A percentile compares a stretch with the other conserved stretches of the same genome.
These are phyloP conservation scores for Panagrolaimus sp. DNA, from an alignment of 1,140 invertebrate genomes.

Conservation along the genomic window DNA sequence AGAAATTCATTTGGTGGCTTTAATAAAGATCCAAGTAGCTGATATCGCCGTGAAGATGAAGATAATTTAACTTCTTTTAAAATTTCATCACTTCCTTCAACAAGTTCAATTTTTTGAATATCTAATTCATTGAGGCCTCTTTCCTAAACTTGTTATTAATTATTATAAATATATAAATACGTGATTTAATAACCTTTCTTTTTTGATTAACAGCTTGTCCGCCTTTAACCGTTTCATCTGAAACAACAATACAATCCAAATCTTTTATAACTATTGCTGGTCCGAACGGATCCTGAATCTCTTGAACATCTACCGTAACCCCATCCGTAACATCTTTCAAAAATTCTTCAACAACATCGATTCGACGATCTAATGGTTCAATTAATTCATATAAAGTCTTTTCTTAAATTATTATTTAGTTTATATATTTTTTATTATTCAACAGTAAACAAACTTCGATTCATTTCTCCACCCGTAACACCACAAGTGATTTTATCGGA, in stretches of 20 bases:
- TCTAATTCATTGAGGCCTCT: slow-evolving; percentile 67
- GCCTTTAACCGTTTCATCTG: slow-evolving; percentile 79
- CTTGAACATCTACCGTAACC: slow-evolving; percentile 71
- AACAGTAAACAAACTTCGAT: slow-evolving; percentile 72
- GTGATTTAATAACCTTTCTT: slow-evolving; percentile 61
- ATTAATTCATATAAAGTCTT: slow-evolving; percentile 86
- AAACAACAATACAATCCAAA: slow-evolving; percentile 79
- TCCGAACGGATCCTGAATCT: slow-evolving; percentile 86
- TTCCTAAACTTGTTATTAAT: slow-evolving; percentile 16
- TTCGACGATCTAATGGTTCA: slow-evolving; percentile 71
- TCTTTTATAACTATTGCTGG: slow-evolving; percentile 77
- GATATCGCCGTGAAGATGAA: slow-evolving; percentile 78
- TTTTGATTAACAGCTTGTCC: slow-evolving; percentile 79
- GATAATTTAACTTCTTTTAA: slow-evolving; percentile 81
- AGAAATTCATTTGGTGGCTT: slow-evolving; percentile 39
- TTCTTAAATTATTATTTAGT: slow-evolving; percentile 58
- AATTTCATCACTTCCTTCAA: slow-evolving; percentile 65
- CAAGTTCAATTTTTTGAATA: slow-evolving; percentile 70
- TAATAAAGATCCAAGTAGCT: slow-evolving; percentile 71
- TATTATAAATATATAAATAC: too few relatives aligned
- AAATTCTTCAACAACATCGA: slow-evolving; percentile 71
- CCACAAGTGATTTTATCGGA: slow-evolving; percentile 77
- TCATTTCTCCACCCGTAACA: slow-evolving; percentile 80
- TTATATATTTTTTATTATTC: neutral
- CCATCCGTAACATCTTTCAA: slow-evolving; percentile 74